These are phyloP conservation scores for Falco punctatus DNA, from an alignment of 2,113 vertebrate genomes.

Conservation along the genomic window DNA sequence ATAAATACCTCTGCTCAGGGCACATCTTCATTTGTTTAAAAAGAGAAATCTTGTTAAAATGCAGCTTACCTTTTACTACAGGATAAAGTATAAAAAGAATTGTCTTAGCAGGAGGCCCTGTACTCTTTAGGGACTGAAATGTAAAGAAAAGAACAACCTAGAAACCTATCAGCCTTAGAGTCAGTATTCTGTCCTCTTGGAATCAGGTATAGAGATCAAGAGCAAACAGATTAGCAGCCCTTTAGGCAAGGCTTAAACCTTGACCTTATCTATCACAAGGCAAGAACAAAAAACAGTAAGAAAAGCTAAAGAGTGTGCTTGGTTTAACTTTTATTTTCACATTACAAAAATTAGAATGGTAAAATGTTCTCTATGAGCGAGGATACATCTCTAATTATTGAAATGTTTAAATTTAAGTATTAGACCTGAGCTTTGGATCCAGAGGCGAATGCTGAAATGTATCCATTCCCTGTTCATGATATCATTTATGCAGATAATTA, in stretches of 20 bases:
- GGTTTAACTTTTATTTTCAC: neutral
- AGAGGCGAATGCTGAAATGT: neutral
- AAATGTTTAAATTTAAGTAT: neutral
- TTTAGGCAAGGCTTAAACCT: neutral
- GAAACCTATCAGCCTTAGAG: neutral
- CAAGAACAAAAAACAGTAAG: neutral
- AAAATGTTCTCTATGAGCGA: rapidly evolving
- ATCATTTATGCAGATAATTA: neutral
- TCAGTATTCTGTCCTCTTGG: neutral
- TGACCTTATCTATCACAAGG: neutral
- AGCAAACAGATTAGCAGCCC: neutral
- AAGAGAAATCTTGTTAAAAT: constrained; percentile 7
- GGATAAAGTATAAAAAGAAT: neutral
- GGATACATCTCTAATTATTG: neutral
- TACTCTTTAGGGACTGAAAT: neutral
- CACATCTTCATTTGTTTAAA: neutral
- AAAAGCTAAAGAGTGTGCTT: neutral
- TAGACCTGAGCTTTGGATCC: neutral
- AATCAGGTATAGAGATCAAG: neutral
- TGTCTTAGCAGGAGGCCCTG: neutral
- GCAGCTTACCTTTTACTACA: neutral
- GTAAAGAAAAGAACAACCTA: neutral
- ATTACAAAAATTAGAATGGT: neutral
- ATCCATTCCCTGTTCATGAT: neutral
- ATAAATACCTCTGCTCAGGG: neutral